A percentile compares a stretch with the other conserved stretches of the same genome.
These are phyloP conservation scores for Aspidoscelis tigris DNA, from an alignment of 2,113 vertebrate genomes.

Conservation along the genomic window DNA sequence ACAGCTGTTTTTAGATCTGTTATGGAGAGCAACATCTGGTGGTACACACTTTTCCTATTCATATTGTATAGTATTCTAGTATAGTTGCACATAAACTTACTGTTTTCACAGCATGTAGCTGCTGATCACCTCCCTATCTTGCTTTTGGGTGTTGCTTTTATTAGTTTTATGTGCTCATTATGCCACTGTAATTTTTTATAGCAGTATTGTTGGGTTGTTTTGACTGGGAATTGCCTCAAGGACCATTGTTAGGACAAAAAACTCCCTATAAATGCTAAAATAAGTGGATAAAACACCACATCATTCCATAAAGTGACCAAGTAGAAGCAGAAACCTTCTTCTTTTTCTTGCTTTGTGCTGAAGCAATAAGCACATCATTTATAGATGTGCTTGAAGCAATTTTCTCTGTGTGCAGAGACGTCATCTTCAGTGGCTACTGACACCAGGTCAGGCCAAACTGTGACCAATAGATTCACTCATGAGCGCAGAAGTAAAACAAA, in stretches of 20 bases:
- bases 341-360: not conserved
- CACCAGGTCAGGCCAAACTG: too few relatives aligned
- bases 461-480: too few relatives aligned
- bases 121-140: not conserved
- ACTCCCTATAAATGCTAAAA: not conserved
- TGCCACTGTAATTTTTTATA: conserved; percentile 7
- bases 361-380: not conserved
- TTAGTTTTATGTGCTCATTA: conserved; percentile 6
- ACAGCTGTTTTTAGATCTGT: too few relatives aligned
- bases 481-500: too few relatives aligned
- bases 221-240: not conserved
- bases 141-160: not conserved
- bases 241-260: not conserved
- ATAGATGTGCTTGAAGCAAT: not conserved
- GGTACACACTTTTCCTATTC: too few relatives aligned
- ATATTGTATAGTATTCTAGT: not conserved
- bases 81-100: not conserved
- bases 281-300: not conserved
- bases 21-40: too few relatives aligned
- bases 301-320: not conserved
- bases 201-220: not conserved
- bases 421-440: not conserved
- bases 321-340: not conserved
- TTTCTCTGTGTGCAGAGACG: too few relatives aligned
- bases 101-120: not conserved